Percentiles rank a stretch among this genome's conserved stretches.
Evolutionary conservation across 2,797 vertebrate species (phyloP).

Genomic region (Brotogeris chrysoptera): DNA sequence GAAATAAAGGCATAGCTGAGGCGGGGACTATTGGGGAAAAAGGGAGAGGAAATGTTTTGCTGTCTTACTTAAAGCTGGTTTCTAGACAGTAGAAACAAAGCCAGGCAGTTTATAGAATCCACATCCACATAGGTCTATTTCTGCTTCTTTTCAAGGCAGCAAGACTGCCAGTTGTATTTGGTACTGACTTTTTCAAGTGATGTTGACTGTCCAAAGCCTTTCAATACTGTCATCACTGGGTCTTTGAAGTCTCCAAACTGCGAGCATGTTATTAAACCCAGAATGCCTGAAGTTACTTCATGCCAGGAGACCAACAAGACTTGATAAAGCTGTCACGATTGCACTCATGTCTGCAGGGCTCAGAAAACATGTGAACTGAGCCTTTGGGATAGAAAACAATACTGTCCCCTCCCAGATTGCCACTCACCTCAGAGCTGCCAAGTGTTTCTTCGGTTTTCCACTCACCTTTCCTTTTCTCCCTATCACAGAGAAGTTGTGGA

Average conservation of each 20-base stretch:
- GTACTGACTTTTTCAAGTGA: not conserved
- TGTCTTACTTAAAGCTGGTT: not conserved
- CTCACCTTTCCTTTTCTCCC: not conserved
- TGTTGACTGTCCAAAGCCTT: not conserved
- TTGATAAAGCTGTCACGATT: constrained; percentile 22
- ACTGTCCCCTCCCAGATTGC: not conserved
- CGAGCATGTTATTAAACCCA: not conserved
- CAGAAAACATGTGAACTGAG: not conserved
- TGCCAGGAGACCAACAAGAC: not conserved
- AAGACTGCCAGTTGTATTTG: not conserved
- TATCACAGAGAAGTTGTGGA: not conserved
- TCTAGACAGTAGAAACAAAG: not conserved
- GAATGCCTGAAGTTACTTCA: constrained; percentile 8
- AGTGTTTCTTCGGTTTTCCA: not conserved
- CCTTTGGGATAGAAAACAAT: not conserved
- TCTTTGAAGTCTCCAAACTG: not conserved
- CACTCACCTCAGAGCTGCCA: not conserved
- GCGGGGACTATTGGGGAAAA: rapidly evolving
- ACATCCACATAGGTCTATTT: not conserved
- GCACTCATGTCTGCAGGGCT: not conserved
- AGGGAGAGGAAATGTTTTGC: not conserved
- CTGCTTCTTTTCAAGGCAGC: not conserved
- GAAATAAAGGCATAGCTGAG: not conserved
- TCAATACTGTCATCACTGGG: not conserved
- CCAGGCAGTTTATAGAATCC: not conserved